Evolutionary conservation across 2,113 vertebrate species (phyloP).

Genomic region (Nymphicus hollandicus): DNA sequence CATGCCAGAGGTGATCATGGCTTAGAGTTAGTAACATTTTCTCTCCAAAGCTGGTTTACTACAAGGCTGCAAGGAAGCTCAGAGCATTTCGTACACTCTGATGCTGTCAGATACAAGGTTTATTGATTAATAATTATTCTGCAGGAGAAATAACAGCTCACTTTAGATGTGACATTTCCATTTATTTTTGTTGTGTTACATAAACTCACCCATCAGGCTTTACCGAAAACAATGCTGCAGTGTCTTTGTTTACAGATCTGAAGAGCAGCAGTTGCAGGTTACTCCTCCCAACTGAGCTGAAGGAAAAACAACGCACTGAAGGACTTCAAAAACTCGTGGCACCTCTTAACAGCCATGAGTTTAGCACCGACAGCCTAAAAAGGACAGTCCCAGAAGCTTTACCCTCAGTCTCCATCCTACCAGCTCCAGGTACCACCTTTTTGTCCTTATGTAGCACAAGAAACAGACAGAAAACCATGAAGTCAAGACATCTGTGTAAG

Average conservation of each 20-base stretch:
- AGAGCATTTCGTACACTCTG: neutral
- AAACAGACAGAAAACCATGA: neutral
- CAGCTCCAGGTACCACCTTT: neutral
- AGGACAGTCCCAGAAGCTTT: neutral
- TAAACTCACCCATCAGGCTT: neutral
- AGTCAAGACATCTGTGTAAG: neutral
- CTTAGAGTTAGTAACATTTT: neutral
- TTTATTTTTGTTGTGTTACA: neutral
- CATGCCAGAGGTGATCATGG: neutral
- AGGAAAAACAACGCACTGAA: neutral
- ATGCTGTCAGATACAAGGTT: neutral
- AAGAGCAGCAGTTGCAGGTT: neutral
- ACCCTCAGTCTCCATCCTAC: neutral
- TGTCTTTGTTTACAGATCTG: neutral
- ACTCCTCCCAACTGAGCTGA: neutral
- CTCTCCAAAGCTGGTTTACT: neutral
- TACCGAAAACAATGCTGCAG: neutral
- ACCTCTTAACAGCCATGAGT: neutral
- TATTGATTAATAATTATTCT: slow-evolving; percentile 39
- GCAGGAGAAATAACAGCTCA: neutral
- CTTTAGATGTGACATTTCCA: neutral
- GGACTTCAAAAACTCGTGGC: neutral
- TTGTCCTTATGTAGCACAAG: neutral
- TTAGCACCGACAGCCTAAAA: neutral
- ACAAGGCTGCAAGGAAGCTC: neutral